Evolutionary conservation across 1,140 invertebrate species (phyloP).

Genomic region (Epicauta chinensis): DNA sequence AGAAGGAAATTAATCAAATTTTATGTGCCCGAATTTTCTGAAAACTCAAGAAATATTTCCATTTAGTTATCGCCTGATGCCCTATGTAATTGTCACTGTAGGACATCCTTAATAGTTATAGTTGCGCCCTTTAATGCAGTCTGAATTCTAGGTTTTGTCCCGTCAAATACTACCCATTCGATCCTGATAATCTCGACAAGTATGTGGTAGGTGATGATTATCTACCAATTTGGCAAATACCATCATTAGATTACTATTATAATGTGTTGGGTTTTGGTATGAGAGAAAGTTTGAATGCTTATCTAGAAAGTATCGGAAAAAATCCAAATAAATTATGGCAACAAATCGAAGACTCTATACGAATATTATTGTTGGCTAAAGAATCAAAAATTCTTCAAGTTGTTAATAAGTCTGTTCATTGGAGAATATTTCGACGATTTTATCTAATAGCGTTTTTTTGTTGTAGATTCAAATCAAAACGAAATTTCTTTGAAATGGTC

Average conservation of each 20-base stretch:
- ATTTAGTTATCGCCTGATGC: too few relatives aligned
- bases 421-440: too few relatives aligned
- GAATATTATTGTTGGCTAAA: constrained; percentile 66
- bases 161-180: constrained; percentile 88
- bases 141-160: constrained; percentile 77
- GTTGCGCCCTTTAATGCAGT: too few relatives aligned
- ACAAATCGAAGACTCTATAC: constrained; percentile 73
- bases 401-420: constrained; percentile 40
- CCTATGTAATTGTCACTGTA: too few relatives aligned
- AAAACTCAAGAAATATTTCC: too few relatives aligned
- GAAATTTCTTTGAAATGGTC: constrained; percentile 92
- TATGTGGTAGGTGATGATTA: constrained; percentile 96
- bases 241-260: constrained; percentile 74
- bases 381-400: constrained; percentile 59
- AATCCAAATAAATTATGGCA: constrained; percentile 73
- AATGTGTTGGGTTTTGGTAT: constrained; percentile 72
- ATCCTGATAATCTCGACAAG: constrained; percentile 72
- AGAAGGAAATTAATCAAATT: too few relatives aligned
- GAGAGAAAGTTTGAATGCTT: constrained; percentile 81
- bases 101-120: too few relatives aligned
- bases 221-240: constrained; percentile 88
- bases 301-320: constrained; percentile 61
- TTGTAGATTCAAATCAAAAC: constrained; percentile 44
- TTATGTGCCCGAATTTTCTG: too few relatives aligned
- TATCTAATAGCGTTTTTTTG: too few relatives aligned